phyloP scores from a whole-genome alignment of 2,113 vertebrate genomes.

The Microcebus lehilahytsara region DNA sequence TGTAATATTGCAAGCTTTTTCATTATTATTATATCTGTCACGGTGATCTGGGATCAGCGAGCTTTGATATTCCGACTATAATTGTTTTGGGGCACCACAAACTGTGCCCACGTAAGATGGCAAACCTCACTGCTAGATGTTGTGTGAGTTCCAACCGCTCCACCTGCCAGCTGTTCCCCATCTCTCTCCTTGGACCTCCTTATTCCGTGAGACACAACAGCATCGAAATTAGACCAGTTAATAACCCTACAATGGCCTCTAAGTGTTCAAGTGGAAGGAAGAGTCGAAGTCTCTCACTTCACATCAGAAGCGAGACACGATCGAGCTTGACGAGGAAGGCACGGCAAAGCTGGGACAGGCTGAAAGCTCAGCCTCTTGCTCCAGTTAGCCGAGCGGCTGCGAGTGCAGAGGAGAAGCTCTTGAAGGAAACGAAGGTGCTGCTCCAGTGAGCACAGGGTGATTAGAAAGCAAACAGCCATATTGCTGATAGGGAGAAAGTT shows the following conservation, averaged over 20 bases:
- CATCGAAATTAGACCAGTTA: not conserved
- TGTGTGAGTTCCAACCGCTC: not conserved
- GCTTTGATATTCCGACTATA: not conserved
- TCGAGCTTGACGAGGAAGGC: not conserved
- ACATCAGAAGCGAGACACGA: not conserved
- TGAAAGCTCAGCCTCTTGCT: not conserved
- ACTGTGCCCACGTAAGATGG: not conserved
- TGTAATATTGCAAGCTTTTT: not conserved
- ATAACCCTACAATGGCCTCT: not conserved
- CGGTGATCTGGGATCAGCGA: not conserved
- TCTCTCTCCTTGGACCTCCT: not conserved
- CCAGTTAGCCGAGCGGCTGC: not conserved
- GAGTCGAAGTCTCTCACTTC: not conserved
- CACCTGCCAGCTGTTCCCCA: not conserved
- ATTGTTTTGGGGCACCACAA: not conserved
- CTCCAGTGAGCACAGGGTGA: not conserved
- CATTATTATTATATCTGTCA: not conserved
- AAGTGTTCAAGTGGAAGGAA: not conserved
- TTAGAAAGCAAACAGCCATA: not conserved
- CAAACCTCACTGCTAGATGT: not conserved
- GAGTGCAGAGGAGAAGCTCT: not conserved
- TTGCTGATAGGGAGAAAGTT: not conserved
- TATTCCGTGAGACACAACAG: not conserved
- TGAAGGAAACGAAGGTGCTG: not conserved
- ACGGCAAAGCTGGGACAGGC: not conserved